Conservation (phyloP, 1,140 invertebrate species). For the Ruditapes philippinarum region DNA sequence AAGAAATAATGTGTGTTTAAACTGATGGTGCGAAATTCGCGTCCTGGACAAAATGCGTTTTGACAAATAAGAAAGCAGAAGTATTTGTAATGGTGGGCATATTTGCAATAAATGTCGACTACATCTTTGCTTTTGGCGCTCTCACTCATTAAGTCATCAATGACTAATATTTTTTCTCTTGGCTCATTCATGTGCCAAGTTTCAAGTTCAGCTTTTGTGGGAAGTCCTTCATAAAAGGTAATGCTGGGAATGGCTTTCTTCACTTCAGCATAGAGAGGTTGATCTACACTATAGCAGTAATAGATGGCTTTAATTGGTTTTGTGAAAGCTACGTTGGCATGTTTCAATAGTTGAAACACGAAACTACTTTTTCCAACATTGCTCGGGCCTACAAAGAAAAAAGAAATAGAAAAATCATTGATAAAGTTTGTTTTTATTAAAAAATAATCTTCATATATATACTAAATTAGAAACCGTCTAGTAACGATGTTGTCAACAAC, state of each 20-base stretch:
- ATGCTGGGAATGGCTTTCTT: conserved; percentile 21
- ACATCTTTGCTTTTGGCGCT: not conserved
- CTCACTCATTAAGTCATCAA: conserved; percentile 32
- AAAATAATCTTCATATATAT: not conserved
- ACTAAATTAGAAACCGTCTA: not conserved
- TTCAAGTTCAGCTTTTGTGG: conserved; percentile 40
- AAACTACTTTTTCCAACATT: conserved; percentile 43
- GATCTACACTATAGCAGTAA: conserved; percentile 51
- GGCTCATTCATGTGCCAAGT: conserved; percentile 38
- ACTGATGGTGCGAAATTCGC: conserved; percentile 39
- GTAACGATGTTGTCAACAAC: not conserved
- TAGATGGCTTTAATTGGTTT: conserved; percentile 50
- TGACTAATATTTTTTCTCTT: conserved; percentile 43
- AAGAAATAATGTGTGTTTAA: conserved; percentile 54
- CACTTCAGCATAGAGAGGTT: conserved; percentile 30
- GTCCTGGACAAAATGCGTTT: conserved; percentile 25
- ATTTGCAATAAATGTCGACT: conserved; percentile 23
- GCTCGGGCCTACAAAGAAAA: conserved; percentile 26
- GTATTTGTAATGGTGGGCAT: not conserved
- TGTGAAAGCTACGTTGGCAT: conserved; percentile 28
- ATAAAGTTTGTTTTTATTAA: not conserved
- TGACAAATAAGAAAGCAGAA: not conserved
- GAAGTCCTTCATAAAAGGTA: conserved; percentile 42
- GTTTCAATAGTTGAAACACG: conserved; percentile 49
- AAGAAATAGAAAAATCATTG: not conserved